Evolutionary conservation across 2,888 invertebrate genomes (phyloP), one percentile per base, ranked within the genome.

Genomic region (Caenorhabditis doughertyi): DNA sequence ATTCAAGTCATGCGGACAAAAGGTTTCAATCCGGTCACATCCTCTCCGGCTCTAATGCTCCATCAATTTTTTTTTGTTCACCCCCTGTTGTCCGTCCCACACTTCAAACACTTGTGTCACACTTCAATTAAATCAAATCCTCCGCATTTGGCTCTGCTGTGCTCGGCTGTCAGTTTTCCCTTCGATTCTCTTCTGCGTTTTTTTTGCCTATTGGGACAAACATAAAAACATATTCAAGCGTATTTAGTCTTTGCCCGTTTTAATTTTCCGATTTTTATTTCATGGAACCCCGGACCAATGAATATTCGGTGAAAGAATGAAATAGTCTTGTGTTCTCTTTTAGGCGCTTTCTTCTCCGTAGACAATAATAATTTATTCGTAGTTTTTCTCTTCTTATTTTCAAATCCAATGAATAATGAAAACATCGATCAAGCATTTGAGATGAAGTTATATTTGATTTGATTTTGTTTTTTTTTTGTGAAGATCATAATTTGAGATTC

Each of bases 91-190:
- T 39, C 60, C 60, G 60, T 42, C 56, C 58, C 27, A 76, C 67
- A 76, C 65, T 76, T 76, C 58, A 76, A 76, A 76, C 67, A 76
- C 76, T 68, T 76, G 67, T 76, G 76, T 76, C 76, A 76, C 76
- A 68, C 68, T 76, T 76, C 76, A 76, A 76, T 76, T 67, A 76
- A 67, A 76, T 76, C 76, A 76, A 67, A 76, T 76, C 68, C 67
- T 74, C 74, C 47, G 53, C 64, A 55, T 74, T 74, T 67, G 68
- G 67, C 76, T 68, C 76, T 68, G 16, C 21, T 65, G 58, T 58
- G n/a, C 23, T 18, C 39, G 21, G 56, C 58, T 74, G 74, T 74
- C 74, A 74, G 39, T 67, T 74, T 67, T 67, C 35, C 51, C 25
- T 60, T 72, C 35, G 51, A 65, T 16, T n/a, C 53, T 51, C 65